Conservation (phyloP, 35 echinoderm and acorn worm species). For the Strongylocentrotus purpuratus region DNA sequence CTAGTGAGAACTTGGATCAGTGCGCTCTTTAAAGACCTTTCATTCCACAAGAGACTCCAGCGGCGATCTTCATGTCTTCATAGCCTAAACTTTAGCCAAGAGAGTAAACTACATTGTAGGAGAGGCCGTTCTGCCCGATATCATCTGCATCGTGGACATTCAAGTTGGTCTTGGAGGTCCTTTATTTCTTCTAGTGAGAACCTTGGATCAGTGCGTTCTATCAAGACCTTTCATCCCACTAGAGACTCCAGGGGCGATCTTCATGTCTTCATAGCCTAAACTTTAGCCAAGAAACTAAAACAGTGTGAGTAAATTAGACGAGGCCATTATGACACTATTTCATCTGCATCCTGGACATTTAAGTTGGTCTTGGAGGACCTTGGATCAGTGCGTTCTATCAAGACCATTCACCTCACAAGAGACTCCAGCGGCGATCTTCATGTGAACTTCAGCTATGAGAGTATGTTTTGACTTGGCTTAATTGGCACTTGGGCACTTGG, state of each 20-base stretch:
- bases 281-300: too few species aligned
- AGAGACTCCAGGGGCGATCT: background rate
- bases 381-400: constrained; percentile 84
- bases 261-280: constrained; percentile 44
- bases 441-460: constrained; percentile 38
- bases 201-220: constrained; percentile 81
- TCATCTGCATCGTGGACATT: too few species aligned
- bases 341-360: too few species aligned
- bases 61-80: constrained; percentile 14
- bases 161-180: background rate
- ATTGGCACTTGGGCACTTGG: too few species aligned
- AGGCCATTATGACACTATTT: too few species aligned
- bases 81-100: too few species aligned
- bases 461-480: too few species aligned
- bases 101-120: too few species aligned
- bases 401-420: constrained; percentile 83
- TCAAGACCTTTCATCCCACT: constrained; percentile 44
- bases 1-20: constrained; percentile 49
- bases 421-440: constrained; percentile 86
- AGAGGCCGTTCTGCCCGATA: too few species aligned
- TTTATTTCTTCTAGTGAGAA: too few species aligned
- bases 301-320: too few species aligned
- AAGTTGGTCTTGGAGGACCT: too few species aligned
- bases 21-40: constrained; percentile 85
- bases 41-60: constrained; percentile 90